Evolutionary conservation across 2,888 invertebrate species (phyloP), one percentile per base, ranked within the genome.

Genomic region (Drosophila prolongata): DNA sequence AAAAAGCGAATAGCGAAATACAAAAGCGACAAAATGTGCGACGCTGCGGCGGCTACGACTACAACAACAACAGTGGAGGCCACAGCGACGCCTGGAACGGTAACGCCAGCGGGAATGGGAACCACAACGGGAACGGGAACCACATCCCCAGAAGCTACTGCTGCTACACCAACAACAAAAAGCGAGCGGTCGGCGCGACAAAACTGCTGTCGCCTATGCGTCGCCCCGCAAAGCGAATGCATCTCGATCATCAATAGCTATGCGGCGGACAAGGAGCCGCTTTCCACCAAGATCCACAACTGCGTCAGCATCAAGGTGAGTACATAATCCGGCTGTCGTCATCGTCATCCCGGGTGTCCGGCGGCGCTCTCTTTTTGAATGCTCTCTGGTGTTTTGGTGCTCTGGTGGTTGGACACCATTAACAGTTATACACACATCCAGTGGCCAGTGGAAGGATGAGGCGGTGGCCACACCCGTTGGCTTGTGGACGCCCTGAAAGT

Each of bases 261-360:
- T 80, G 92, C 92, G 56, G 92, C 92, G 80, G 92, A 92, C 87
- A 92, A 92, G 85, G 92, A 92, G 79, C 91, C 92, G 68, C 81
- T 92, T 80, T 87, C 90, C 65, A 89, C 87, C 65, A 92, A 92
- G 91, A 92, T 92, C 76, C 82, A 89, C 61, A 90, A 91, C 74
- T 92, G 92, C 89, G 92, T 92, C 78, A 90, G 90, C 85, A 91
- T 92, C 77, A 92, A 92, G 92, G 92, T 92, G 80, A 92, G 92
- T 60, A 62, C 62, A 60, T 62, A 62, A 62, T 62, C 62, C 34
- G 61, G 35, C 44, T 35, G 59, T 59, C 27, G 43, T 44, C 35
- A 59, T 59, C 62, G 62, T 62, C 62, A 62, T 62, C 47, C 47
- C 30, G 47, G 27, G 47, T 30, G 47, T 47, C 62, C 60, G 49